Conservation (phyloP, 2,113 vertebrate species). For the Zingel zingel region DNA sequence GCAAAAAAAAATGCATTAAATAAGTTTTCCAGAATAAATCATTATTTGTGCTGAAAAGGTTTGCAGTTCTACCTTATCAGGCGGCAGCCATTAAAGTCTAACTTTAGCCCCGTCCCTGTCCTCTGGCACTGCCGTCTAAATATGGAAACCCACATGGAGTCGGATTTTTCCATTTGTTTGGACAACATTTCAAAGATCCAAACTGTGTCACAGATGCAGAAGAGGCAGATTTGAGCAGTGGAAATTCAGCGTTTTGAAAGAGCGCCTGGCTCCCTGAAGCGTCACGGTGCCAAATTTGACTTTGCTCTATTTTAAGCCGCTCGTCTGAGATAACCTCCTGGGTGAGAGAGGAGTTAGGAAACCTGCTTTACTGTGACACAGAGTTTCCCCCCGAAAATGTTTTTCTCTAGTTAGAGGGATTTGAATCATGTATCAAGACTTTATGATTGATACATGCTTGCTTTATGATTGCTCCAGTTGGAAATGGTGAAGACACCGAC, state of each 20-base stretch:
- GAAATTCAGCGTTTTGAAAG: slow-evolving; percentile 49
- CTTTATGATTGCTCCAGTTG: neutral
- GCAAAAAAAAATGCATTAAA: neutral
- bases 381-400: slow-evolving; percentile 15
- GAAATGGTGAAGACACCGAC: neutral
- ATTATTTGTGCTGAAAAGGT: slow-evolving; percentile 4
- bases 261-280: slow-evolving; percentile 52
- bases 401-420: neutral
- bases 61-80: neutral
- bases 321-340: slow-evolving; percentile 48
- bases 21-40: neutral
- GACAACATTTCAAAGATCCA: slow-evolving; percentile 54
- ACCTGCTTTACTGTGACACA: slow-evolving; percentile 48
- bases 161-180: slow-evolving; percentile 55
- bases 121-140: slow-evolving; percentile 21
- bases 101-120: slow-evolving; percentile 8
- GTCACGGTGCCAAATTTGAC: slow-evolving; percentile 41
- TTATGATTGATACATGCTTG: neutral
- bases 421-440: slow-evolving; percentile 29
- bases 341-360: slow-evolving; percentile 45
- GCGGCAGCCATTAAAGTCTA: slow-evolving; percentile 23
- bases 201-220: slow-evolving; percentile 55
- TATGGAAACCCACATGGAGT: slow-evolving; percentile 44
- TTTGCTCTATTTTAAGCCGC: slow-evolving; percentile 62
- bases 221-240: slow-evolving; percentile 45